Evolutionary conservation across 2,888 invertebrate genomes (phyloP), one percentile per base, ranked within the genome.

Genomic region (Ethmia dodecea): DNA sequence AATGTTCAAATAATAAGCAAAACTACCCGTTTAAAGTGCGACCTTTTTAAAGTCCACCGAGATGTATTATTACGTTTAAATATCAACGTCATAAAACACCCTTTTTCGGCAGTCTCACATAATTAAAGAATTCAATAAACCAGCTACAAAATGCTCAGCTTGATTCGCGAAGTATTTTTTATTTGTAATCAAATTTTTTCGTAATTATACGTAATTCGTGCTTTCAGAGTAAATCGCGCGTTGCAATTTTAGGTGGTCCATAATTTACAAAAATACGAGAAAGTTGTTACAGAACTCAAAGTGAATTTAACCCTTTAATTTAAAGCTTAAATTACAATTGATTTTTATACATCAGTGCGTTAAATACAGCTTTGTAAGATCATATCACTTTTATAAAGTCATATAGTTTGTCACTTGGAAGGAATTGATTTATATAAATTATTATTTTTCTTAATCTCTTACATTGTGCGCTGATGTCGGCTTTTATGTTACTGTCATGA

Each of bases 361-460:
- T 18, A 18, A 18, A 5, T 5, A 5, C 8, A 10, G 13, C 36
- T 41, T 52, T 42, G 38, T 50, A 33, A 52, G 57, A 57, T 61
- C 39, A 59, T 67, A 67, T 66, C 61, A 47, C 46, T 47, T 52
- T 56, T 65, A 69, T 71, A 62, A 70, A 70, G 70, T 67, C 70
- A 65, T 71, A 52, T 48, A 40, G 50, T 58, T 58, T 62, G 35
- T 24, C 11, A 3, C 15, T 10, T 11, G 10, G 18, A 8, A 32
- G 16, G 48, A 46, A 56, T 43, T 62, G 62, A 68, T 64, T 63
- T 58, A 64, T 11, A 8, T 33, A 10, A 9, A 16, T 2, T 13
- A 3, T 29, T 14, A 13, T 8, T 4, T 18, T 26, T 64, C 55
- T 54, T 47, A 43, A 38, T 52, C 34, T 37, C 31, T 24, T 49